A percentile compares a stretch with the other conserved stretches of the same genome.
phyloP scores from a whole-genome alignment of 2,888 invertebrate species.

The Melitaea athalia region DNA sequence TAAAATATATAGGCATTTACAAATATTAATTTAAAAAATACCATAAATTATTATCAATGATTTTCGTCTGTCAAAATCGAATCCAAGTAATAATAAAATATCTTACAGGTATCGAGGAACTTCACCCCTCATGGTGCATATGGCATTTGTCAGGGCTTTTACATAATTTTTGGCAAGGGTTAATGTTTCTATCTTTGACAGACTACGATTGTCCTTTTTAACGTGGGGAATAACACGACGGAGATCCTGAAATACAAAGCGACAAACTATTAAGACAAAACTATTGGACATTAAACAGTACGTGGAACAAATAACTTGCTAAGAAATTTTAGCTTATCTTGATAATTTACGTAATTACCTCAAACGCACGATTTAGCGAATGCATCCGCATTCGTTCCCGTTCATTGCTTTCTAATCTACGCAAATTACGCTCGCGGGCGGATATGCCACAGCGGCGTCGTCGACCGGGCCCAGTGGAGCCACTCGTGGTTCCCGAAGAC shows the following conservation, averaged over 20 bases:
- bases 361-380: slow-evolving; percentile 94
- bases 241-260: slow-evolving; percentile 83
- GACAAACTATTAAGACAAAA: not conserved
- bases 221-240: slow-evolving; percentile 94
- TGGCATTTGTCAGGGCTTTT: slow-evolving; percentile 93
- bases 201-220: slow-evolving; percentile 89
- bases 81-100: not conserved
- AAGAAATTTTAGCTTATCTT: slow-evolving; percentile 19
- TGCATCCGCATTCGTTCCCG: slow-evolving; percentile 96
- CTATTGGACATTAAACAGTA: not conserved
- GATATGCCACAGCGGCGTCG: slow-evolving; percentile 89
- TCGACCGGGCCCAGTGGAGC: slow-evolving; percentile 67
- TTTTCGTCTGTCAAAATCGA: too few relatives aligned
- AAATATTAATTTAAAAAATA: not conserved
- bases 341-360: slow-evolving; percentile 75
- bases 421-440: slow-evolving; percentile 91
- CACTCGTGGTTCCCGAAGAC: slow-evolving; percentile 59
- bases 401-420: slow-evolving; percentile 95
- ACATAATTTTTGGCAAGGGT: slow-evolving; percentile 95
- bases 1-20: slow-evolving; percentile 28
- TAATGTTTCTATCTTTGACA: slow-evolving; percentile 94
- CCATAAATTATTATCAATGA: too few relatives aligned
- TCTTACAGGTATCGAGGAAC: slow-evolving; percentile 73
- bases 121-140: slow-evolving; percentile 90
- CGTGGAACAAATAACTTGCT: not conserved